Conservation (phyloP, 2,113 vertebrate species). For the Athene noctua region DNA sequence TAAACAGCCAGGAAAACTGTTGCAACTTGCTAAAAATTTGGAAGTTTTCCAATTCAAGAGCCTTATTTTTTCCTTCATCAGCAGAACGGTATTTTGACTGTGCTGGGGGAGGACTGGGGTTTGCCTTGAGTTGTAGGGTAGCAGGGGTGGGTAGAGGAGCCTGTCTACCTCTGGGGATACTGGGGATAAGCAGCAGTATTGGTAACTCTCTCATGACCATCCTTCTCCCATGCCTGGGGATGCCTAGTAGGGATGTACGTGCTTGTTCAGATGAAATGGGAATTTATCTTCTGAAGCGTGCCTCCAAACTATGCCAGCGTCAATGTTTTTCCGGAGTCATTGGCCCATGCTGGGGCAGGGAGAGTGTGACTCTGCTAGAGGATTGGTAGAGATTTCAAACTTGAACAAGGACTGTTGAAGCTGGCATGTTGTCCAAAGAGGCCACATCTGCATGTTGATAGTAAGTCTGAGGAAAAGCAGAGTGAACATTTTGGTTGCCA, state of each 20-base stretch:
- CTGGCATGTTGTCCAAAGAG: neutral
- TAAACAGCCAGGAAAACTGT: neutral
- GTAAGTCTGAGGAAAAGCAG: neutral
- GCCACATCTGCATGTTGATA: neutral
- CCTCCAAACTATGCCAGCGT: neutral
- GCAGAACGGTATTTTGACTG: neutral
- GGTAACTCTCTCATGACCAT: neutral
- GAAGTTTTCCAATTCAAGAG: neutral
- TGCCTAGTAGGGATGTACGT: neutral
- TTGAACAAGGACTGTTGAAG: neutral
- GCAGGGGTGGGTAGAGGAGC: neutral
- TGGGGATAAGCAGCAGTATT: neutral
- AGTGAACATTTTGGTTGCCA: neutral
- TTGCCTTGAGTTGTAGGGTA: neutral
- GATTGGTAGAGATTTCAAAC: rapidly evolving
- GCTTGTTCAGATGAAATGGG: neutral
- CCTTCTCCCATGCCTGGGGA: neutral
- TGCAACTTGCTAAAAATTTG: neutral
- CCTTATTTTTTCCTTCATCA: neutral
- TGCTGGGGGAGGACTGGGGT: neutral
- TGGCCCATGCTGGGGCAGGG: neutral
- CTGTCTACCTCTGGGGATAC: neutral
- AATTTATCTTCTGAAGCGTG: neutral
- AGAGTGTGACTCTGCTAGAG: neutral
- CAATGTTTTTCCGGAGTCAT: neutral